Base-by-base conservation (phyloP, 2,888 invertebrate genomes). In the Monopis laevigella region DNA sequence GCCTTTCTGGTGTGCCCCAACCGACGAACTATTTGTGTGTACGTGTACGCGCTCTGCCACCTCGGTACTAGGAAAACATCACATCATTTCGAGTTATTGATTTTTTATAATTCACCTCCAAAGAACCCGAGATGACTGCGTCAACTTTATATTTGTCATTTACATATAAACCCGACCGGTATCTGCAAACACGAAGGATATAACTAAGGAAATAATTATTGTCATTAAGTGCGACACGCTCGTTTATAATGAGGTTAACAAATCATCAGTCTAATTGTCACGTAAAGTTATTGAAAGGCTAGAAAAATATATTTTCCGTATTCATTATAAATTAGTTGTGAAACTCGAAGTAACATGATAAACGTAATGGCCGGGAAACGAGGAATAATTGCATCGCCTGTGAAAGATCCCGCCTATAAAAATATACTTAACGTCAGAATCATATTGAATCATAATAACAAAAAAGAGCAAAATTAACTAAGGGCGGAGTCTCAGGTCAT, bases 401-500 rank as follows among this genome's bases (percentile, higher is more conserved):
- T 14, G 7, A 3, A 29, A 29, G 14, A 29, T 29, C 3, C 12
- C 6, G 12, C 29, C 12, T 29, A 11, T 29, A 29, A 29, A 29
- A 29, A 12, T 29, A 29, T 29, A 29, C n/a, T 27, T 27, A 27
- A 29, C 29, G 29, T 29, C 13, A 7, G 14, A 29, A 29, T 29
- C 8, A 39, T 39, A n/a, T 43, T 32, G 17, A 46, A 48, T 50
- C 5, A 26, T 14, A 12, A 32, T 39, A 26, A 53, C 52, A 62
- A 62, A 64, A 65, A 65, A 62, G 51, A 58, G 51, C 53, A 56
- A 61, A 62, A 56, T 58, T 53, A 61, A 65, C 58, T 66, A 62
- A 71, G 71, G 65, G 69, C 61, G 67, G 63, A 60, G 70, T 65
- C 65, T 65, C 51, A 59, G 59, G 63, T 67, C 65, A 65, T 72